Percentiles rank a stretch among this genome's conserved stretches.
Evolutionary conservation across 2,888 invertebrate species (phyloP).

Genomic region (Netelia virgata): DNA sequence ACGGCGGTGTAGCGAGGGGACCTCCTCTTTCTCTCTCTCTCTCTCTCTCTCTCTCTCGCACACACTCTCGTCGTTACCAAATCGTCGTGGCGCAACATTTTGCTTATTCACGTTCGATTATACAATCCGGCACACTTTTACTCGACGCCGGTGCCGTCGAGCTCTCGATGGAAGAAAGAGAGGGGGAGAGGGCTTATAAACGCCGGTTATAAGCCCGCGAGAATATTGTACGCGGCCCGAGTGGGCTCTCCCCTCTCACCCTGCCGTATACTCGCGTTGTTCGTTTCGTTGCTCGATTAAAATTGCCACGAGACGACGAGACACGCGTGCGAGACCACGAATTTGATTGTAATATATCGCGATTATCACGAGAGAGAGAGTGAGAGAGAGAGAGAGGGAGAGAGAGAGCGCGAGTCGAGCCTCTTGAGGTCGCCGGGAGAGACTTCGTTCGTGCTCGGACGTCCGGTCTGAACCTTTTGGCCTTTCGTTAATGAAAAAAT

Average conservation of each 20-base stretch:
- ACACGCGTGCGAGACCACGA: constrained; percentile 44
- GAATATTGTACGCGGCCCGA: constrained; percentile 52
- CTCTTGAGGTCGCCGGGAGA: constrained; percentile 7
- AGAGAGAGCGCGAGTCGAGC: not conserved
- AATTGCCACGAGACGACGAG: not conserved
- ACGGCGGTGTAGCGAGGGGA: constrained; percentile 72
- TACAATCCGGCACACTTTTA: constrained; percentile 85
- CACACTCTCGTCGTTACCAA: constrained; percentile 79
- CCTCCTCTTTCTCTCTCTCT: constrained; percentile 45
- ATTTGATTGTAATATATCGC: constrained; percentile 73
- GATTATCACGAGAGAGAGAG: constrained; percentile 69
- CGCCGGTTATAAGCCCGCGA: constrained; percentile 65
- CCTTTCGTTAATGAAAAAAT: constrained; percentile 4
- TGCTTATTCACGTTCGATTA: constrained; percentile 85
- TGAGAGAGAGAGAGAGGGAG: not conserved
- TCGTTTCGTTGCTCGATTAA: constrained; percentile 8
- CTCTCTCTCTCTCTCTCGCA: constrained; percentile 35
- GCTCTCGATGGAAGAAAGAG: constrained; percentile 47
- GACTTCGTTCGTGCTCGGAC: constrained; percentile 5
- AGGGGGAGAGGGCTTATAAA: constrained; percentile 6
- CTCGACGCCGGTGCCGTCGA: constrained; percentile 73
- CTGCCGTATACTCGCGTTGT: not conserved
- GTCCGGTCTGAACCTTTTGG: constrained; percentile 40
- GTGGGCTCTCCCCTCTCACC: constrained; percentile 52
- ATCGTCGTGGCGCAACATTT: constrained; percentile 84